A percentile compares a stretch with the other conserved stretches of the same genome.
These are phyloP conservation scores for Ooceraea biroi DNA, from an alignment of 1,140 invertebrate species.

Conservation along the genomic window DNA sequence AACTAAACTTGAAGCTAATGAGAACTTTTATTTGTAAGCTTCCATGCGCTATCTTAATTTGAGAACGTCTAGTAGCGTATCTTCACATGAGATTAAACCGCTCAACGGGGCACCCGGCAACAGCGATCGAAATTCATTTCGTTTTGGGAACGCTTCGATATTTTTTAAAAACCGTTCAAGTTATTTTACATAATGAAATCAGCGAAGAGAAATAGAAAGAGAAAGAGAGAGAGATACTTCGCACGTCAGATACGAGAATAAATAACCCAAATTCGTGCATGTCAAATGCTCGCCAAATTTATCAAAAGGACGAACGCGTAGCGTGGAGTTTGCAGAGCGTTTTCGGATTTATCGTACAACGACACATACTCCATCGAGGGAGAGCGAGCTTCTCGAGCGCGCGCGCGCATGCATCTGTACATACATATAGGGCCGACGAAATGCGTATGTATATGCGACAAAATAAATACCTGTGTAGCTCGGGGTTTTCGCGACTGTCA, in stretches of 20 bases:
- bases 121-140: background rate
- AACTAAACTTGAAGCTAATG: background rate
- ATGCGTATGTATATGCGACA: background rate
- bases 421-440: background rate
- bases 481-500: conserved; percentile 30
- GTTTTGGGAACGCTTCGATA: background rate
- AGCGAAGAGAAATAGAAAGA: background rate
- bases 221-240: too few relatives aligned
- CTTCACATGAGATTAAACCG: background rate
- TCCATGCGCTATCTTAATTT: background rate
- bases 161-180: background rate
- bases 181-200: conserved; percentile 9
- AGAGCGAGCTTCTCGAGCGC: background rate
- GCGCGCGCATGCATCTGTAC: background rate
- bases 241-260: background rate
- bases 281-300: conserved; percentile 12
- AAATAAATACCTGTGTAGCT: conserved; percentile 39
- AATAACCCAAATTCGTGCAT: background rate
- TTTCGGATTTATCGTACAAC: conserved; percentile 28
- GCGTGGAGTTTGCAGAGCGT: background rate
- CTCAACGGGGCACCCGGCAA: background rate
- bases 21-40: background rate
- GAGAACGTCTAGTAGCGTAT: background rate
- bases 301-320: conserved; percentile 18
- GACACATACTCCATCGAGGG: background rate